phyloP scores from a whole-genome alignment of 2,113 vertebrate genomes.

The Macaca mulatta region DNA sequence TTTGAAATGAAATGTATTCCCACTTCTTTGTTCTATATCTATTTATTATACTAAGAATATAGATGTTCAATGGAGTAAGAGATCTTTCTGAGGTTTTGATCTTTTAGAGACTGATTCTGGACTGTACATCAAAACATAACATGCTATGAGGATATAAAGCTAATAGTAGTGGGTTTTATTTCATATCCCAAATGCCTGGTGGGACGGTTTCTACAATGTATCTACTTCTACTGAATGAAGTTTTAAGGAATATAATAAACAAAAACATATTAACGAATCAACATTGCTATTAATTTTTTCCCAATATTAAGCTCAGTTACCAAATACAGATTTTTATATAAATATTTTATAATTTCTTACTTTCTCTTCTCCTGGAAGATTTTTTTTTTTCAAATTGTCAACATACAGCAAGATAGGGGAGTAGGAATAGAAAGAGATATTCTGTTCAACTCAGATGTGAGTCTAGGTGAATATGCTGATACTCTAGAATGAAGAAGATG shows the following conservation, averaged over 20 bases:
- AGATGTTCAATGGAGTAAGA: not conserved
- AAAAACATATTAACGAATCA: not conserved
- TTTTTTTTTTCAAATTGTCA: constrained; percentile 2
- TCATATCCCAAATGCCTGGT: not conserved
- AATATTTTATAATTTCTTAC: constrained; percentile 8
- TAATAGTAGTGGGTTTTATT: not conserved
- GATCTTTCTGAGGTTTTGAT: not conserved
- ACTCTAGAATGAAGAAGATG: not conserved
- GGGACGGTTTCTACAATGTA: not conserved
- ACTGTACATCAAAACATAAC: not conserved
- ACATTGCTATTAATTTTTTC: not conserved
- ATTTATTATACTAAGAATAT: not conserved
- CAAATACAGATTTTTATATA: not conserved
- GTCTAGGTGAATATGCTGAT: too few relatives aligned
- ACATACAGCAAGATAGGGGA: not conserved
- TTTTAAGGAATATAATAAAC: not conserved
- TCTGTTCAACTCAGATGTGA: not conserved
- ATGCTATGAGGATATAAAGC: not conserved
- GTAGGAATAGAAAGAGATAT: not conserved
- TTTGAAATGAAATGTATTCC: constrained; percentile 12
- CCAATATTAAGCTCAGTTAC: not conserved
- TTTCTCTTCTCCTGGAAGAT: not conserved
- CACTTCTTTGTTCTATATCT: not conserved
- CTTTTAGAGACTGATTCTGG: not conserved
- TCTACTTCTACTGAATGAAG: not conserved